Base-by-base conservation (phyloP, 1,140 invertebrate species). In the Drosophila nigrodunni region DNA sequence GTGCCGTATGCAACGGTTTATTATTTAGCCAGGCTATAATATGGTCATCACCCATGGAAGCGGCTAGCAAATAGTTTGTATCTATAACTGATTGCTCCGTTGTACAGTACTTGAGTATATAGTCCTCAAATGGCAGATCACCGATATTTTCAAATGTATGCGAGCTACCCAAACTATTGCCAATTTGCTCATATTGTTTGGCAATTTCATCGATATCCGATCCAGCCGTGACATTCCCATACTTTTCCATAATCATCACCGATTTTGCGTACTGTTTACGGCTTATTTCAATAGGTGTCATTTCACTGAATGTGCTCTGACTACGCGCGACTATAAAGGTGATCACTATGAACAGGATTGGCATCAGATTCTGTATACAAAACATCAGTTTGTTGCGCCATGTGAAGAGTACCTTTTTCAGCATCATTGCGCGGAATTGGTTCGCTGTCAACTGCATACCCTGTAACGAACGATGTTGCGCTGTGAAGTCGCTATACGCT, bases 1-100 rank as follows among this genome's bases (percentile, higher is more conserved):
- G 95, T 6, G 95, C 94, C 39, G 95, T 94, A 89, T 97, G 96
- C 86, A 94, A 95, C 0, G 96, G 94, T 65, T 95, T 94, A 80
- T 95, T 95, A 58, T 95, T 95, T 74, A 95, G 94, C 94, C 94
- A 95, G 21, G 93, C 94, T 0, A 92, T 94, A 4, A 94, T 93
- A 11, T 80, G 90, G 7, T 86, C 68, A 2, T 85, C 80, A 0
- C 69, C 68, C 67, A 43, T 94, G 89, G 7, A 93, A 93, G 0
- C 94, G 0, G 82, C 78, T 1, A 73, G 80, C 49, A 88, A 11
- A 21, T 92, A 92, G 7, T 77, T 74, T 5, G 80, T 47, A 65
- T 92, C 88, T 7, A 92, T 74, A 0, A 79, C 70, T 52, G 85
- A 62, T 66, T 90, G 86, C 18, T 80, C 78, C 9, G 72, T 64